Percentiles rank a stretch among this genome's conserved stretches.
phyloP scores from a whole-genome alignment of 2,888 invertebrate species.

The Acleris literana region DNA sequence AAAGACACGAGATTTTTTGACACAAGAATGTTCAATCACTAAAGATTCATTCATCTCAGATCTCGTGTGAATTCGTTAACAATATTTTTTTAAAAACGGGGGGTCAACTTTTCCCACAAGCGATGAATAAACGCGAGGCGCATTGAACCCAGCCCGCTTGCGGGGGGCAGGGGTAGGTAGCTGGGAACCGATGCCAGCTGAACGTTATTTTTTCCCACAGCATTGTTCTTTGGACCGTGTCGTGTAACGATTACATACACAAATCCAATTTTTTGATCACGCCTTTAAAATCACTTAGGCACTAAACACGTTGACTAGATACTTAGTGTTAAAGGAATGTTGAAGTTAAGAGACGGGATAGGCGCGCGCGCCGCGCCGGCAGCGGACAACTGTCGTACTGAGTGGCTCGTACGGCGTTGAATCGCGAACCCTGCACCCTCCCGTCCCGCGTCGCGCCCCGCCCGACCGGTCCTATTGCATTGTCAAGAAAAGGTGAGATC shows the following conservation, averaged over 20 bases:
- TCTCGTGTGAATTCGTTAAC: constrained; percentile 82
- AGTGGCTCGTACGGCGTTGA: constrained; percentile 60
- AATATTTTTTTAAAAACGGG: constrained; percentile 77
- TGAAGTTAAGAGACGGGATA: constrained; percentile 50
- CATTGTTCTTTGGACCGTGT: constrained; percentile 82
- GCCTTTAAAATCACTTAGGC: constrained; percentile 45
- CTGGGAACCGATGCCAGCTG: constrained; percentile 83
- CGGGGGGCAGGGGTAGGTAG: constrained; percentile 81
- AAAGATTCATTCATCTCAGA: constrained; percentile 57
- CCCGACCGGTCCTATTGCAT: constrained; percentile 78
- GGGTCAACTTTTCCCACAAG: constrained; percentile 84
- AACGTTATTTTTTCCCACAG: constrained; percentile 85
- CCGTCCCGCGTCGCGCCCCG: constrained; percentile 52
- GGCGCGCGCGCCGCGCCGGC: constrained; percentile 76
- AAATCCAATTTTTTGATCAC: constrained; percentile 60
- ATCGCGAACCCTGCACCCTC: constrained; percentile 60
- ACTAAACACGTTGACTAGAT: constrained; percentile 69
- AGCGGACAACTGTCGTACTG: constrained; percentile 75
- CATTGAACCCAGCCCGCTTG: constrained; percentile 81
- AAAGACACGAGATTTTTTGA: not conserved
- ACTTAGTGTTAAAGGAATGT: constrained; percentile 59
- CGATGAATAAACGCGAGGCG: constrained; percentile 83
- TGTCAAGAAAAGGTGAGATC: constrained; percentile 81
- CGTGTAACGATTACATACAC: constrained; percentile 62
- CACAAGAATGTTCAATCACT: constrained; percentile 15